Conservation (phyloP, 2,797 vertebrate genomes). For the Rhynchonycteris naso region DNA sequence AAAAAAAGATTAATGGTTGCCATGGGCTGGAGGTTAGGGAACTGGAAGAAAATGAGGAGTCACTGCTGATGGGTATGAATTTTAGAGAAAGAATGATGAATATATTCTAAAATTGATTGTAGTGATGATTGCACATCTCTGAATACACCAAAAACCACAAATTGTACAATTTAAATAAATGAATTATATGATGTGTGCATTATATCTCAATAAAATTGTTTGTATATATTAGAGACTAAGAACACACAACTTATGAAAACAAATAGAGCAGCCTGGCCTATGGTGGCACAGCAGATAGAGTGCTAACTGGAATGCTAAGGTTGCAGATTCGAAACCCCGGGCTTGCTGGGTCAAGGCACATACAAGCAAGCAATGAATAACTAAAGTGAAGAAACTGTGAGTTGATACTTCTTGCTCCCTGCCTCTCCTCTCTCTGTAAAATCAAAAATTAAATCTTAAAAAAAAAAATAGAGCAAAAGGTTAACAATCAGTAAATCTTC, state of each 20-base stretch:
- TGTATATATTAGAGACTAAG: neutral
- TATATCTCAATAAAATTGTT: slow-evolving; percentile 10
- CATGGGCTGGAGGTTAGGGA: neutral
- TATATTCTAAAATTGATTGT: slow-evolving; percentile 17
- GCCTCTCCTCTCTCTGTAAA: too few species aligned
- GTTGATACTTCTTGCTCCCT: too few species aligned
- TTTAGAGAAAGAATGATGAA: neutral
- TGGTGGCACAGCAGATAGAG: too few species aligned
- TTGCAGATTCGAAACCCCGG: too few species aligned
- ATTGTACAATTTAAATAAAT: neutral
- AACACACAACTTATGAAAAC: neutral
- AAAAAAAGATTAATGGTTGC: neutral
- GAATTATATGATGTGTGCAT: neutral
- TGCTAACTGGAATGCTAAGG: too few species aligned
- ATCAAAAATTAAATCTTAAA: too few species aligned
- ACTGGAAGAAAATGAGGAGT: neutral
- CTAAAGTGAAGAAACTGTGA: too few species aligned
- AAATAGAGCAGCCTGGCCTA: neutral
- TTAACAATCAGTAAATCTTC: neutral
- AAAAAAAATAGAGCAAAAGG: slow-evolving; percentile 32
- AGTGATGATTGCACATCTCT: neutral
- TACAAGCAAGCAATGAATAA: too few species aligned
- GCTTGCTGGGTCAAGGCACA: too few species aligned
- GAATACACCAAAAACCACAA: slow-evolving; percentile 7
- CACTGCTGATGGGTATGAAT: neutral